These are phyloP conservation scores for Apodemus speciosus DNA, from an alignment of 2,113 vertebrate species.

Conservation along the genomic window DNA sequence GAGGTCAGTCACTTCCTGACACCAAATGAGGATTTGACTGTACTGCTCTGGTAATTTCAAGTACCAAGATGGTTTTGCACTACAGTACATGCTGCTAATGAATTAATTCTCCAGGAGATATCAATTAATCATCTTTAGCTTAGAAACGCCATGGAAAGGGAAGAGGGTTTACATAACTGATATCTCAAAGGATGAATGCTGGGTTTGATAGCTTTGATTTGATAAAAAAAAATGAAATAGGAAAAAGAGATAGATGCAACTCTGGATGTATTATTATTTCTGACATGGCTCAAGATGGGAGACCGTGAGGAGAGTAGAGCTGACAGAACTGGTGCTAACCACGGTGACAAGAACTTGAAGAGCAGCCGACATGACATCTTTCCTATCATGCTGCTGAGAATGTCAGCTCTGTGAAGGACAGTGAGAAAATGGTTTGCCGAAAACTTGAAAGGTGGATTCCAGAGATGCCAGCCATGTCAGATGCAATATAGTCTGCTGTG, in stretches of 20 bases:
- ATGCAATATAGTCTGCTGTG: slow-evolving; percentile 88
- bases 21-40: neutral
- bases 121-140: slow-evolving; percentile 81
- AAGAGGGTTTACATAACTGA: slow-evolving; percentile 81
- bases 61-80: slow-evolving; percentile 61
- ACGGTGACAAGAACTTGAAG: slow-evolving; percentile 93
- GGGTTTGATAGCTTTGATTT: slow-evolving; percentile 83
- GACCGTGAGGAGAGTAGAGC: slow-evolving; percentile 91
- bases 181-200: slow-evolving; percentile 78
- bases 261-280: slow-evolving; percentile 90
- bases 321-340: slow-evolving; percentile 94
- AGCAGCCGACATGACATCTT: slow-evolving; percentile 92
- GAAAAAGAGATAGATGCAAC: neutral
- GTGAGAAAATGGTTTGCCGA: slow-evolving; percentile 91
- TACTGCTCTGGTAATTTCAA: slow-evolving; percentile 72
- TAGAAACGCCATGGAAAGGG: slow-evolving; percentile 80
- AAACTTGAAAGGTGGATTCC: slow-evolving; percentile 90
- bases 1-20: neutral
- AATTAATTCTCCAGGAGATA: slow-evolving; percentile 53
- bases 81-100: neutral
- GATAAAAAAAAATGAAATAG: neutral
- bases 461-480: slow-evolving; percentile 87
- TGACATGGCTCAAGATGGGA: slow-evolving; percentile 91
- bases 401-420: slow-evolving; percentile 92
- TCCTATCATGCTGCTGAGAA: slow-evolving; percentile 89